Evolutionary conservation across 2,797 vertebrate genomes (phyloP), one percentile per base, ranked within the genome.

Genomic region (Acanthurus lineatus): DNA sequence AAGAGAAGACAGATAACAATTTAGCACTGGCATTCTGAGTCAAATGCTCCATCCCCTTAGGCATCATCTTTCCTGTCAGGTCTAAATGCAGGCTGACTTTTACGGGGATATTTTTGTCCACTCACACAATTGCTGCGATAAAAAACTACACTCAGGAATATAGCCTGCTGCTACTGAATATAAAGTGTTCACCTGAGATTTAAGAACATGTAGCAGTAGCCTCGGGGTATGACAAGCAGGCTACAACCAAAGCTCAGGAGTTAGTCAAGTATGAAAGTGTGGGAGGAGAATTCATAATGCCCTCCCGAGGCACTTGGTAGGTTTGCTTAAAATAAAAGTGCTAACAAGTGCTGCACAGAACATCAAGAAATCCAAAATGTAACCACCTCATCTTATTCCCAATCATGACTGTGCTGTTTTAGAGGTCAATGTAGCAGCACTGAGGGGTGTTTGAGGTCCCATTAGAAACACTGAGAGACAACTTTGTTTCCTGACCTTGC

Each of bases 1-100:
- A 61, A 35, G 58, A 51, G 35, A 69, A 57, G 59, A 69, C 20
- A 35, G 28, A 64, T 44, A 77, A 75, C 44, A 72, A 64, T 82
- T 83, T 73, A 66, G 40, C 11, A 45, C 20, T n/a, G 20, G 12
- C 40, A 51, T 19, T 40, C 22, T 16, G 47, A 53, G 69, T 64
- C 44, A 74, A 77, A 70, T 22, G 38, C 59, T 42, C 22, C 25
- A 7, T 52, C 40, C 65, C 69, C 0, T 2, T 0, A 40, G 72
- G 48, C 42, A 54, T 47, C 54, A n/a, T 57, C n/a, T 16, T 42
- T 40, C 6, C 53, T 52, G 25, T 19, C 40, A 42, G 52, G 20
- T 19, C 48, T 52, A 19, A 56, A 68, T 38, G 28, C 49, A 0
- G 12, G 10, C 45, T 1, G 22, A 67, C 48, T 71, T 38, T 6